phyloP scores from a whole-genome alignment of 2,888 invertebrate genomes.

The Phasia obesa region DNA sequence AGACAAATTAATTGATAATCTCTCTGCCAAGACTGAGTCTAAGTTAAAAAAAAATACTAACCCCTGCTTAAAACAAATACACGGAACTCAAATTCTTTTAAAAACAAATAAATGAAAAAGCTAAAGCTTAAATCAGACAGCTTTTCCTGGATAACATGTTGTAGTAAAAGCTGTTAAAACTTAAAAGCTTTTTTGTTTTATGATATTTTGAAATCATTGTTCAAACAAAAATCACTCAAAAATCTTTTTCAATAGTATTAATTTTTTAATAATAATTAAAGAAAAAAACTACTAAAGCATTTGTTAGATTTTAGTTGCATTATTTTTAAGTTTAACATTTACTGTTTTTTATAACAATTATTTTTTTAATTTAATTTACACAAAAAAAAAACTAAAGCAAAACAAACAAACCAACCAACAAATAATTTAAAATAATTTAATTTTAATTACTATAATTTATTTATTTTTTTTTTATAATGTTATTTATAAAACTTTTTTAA shows the following conservation, averaged over 20 bases:
- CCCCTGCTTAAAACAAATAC: slow-evolving; percentile 43
- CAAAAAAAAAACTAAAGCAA: slow-evolving; percentile 42
- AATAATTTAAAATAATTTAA: slow-evolving; percentile 38
- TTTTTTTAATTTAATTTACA: slow-evolving; percentile 12
- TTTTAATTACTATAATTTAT: slow-evolving; percentile 59
- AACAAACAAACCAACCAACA: slow-evolving; percentile 62
- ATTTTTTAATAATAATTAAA: slow-evolving; percentile 31
- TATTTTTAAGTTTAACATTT: slow-evolving; percentile 50
- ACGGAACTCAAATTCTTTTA: slow-evolving; percentile 31
- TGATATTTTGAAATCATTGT: background rate
- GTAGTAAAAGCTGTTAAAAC: slow-evolving; percentile 10
- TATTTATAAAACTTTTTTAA: slow-evolving; percentile 25
- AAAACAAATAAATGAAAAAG: slow-evolving; percentile 1
- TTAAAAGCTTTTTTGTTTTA: slow-evolving; percentile 26
- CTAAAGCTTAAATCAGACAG: slow-evolving; percentile 31
- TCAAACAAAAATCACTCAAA: slow-evolving; percentile 34
- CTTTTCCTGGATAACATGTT: background rate
- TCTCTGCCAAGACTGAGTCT: slow-evolving; percentile 83
- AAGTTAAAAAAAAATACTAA: slow-evolving; percentile 74
- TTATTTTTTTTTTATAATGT: slow-evolving; percentile 39
- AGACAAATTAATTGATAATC: slow-evolving; percentile 74
- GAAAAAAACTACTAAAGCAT: slow-evolving; percentile 66
- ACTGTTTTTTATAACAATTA: slow-evolving; percentile 34
- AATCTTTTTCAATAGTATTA: slow-evolving; percentile 65
- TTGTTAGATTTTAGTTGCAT: slow-evolving; percentile 63